A percentile compares a stretch with the other conserved stretches of the same genome.
These are phyloP conservation scores for Mesorhabditis belari DNA, from an alignment of 2,888 invertebrate species.

Conservation along the genomic window DNA sequence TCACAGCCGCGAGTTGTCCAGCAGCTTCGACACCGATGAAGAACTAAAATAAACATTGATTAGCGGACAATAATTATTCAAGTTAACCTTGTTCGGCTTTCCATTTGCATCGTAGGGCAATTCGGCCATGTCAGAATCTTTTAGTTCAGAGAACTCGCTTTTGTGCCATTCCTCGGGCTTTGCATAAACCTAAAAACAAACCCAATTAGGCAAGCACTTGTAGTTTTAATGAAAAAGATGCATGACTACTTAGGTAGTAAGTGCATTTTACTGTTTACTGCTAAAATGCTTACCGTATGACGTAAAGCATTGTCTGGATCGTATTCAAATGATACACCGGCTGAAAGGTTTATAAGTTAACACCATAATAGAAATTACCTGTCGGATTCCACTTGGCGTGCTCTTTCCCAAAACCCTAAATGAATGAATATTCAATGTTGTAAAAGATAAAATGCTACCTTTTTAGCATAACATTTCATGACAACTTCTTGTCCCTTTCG, in stretches of 20 bases:
- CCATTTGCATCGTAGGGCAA: conserved; percentile 87
- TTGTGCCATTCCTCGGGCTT: conserved; percentile 65
- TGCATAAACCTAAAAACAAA: conserved; percentile 20
- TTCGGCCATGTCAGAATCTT: conserved; percentile 62
- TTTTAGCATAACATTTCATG: conserved; percentile 88
- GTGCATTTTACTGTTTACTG: too few relatives aligned
- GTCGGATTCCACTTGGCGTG: conserved; percentile 99
- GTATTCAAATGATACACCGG: conserved; percentile 96
- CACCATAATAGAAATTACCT: too few relatives aligned
- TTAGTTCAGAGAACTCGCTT: conserved; percentile 80
- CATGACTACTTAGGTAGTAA: too few relatives aligned
- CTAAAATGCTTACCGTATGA: conserved; percentile 86
- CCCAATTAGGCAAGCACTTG: too few relatives aligned
- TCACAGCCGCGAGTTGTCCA: conserved; percentile 88
- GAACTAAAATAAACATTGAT: background rate
- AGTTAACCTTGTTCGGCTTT: conserved; percentile 76
- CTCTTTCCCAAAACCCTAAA: conserved; percentile 78
- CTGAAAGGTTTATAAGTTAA: too few relatives aligned
- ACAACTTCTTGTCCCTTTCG: conserved; percentile 84
- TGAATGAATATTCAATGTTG: background rate
- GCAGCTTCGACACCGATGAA: conserved; percentile 72
- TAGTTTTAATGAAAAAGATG: too few relatives aligned
- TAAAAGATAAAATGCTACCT: conserved; percentile 55
- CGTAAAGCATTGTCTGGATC: conserved; percentile 95
- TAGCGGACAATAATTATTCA: background rate